These are phyloP conservation scores for Aporrectodea caliginosa DNA, from an alignment of 1,140 invertebrate species.

Conservation along the genomic window DNA sequence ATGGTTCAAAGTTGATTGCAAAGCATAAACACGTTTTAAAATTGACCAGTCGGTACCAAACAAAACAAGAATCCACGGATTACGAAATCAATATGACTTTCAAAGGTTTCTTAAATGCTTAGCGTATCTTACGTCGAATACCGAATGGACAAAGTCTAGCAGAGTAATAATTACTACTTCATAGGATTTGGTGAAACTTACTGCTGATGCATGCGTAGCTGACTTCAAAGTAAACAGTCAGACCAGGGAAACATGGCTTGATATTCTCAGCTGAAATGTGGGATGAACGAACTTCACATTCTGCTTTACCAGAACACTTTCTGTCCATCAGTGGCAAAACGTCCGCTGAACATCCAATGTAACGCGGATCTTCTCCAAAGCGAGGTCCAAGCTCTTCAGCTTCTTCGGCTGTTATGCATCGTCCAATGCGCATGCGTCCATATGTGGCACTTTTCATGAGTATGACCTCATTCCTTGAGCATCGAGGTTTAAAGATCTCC, in stretches of 20 bases:
- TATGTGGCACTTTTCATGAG: background rate
- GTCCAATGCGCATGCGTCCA: slow-evolving; percentile 19
- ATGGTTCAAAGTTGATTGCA: no score
- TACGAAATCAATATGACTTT: no score
- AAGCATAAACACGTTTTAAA: no score
- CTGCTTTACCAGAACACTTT: background rate
- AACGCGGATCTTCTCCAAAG: background rate
- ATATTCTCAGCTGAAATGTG: background rate
- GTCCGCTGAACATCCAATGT: slow-evolving; percentile 12
- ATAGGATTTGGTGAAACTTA: no score
- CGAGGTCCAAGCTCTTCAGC: background rate
- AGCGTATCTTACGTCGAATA: no score
- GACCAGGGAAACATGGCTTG: background rate
- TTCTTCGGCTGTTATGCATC: background rate
- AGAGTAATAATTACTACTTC: no score
- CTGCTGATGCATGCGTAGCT: background rate
- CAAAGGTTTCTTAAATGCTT: no score
- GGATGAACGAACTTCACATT: background rate
- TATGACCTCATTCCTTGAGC: background rate
- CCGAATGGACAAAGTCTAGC: no score
- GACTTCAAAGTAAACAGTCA: background rate
- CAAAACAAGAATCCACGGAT: no score
- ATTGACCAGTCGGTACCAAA: no score
- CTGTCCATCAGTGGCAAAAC: background rate
- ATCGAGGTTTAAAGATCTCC: slow-evolving; percentile 16